Percentiles rank a stretch among this genome's conserved stretches.
Conservation (phyloP, 1,140 invertebrate genomes). For the Papilio xuthus region DNA sequence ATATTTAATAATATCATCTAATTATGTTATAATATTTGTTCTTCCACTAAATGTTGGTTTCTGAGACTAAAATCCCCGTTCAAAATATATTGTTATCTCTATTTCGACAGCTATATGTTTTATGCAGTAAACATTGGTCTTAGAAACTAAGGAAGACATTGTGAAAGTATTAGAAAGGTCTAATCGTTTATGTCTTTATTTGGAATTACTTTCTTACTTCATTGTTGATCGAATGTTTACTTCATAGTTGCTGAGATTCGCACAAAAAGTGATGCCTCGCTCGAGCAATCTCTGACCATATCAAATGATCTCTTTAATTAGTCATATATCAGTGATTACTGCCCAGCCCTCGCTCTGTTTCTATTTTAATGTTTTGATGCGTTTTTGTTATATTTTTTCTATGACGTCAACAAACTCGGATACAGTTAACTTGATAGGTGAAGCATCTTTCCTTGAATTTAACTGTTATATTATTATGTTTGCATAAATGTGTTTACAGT, state of each 20-base stretch:
- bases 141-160: neutral
- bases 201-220: neutral
- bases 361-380: slow-evolving; percentile 21
- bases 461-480: neutral
- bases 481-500: neutral
- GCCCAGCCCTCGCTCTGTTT: neutral
- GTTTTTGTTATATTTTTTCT: slow-evolving; percentile 7
- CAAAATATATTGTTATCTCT: too few species aligned
- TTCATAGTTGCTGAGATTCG: neutral
- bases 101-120: too few species aligned
- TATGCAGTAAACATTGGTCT: too few species aligned
- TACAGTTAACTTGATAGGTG: slow-evolving; percentile 13
- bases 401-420: neutral
- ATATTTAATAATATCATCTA: too few species aligned
- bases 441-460: neutral
- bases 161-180: neutral
- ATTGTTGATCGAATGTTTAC: slow-evolving; percentile 1
- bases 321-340: slow-evolving; percentile 28
- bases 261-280: slow-evolving; percentile 14
- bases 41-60: too few species aligned
- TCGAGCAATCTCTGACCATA: slow-evolving; percentile 14
- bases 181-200: neutral
- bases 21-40: too few species aligned
- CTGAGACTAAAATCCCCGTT: too few species aligned
- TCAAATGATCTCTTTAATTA: slow-evolving; percentile 31